These are phyloP conservation scores for Hirtodrosophila duncani DNA, from an alignment of 2,888 invertebrate genomes.

Conservation along the genomic window DNA sequence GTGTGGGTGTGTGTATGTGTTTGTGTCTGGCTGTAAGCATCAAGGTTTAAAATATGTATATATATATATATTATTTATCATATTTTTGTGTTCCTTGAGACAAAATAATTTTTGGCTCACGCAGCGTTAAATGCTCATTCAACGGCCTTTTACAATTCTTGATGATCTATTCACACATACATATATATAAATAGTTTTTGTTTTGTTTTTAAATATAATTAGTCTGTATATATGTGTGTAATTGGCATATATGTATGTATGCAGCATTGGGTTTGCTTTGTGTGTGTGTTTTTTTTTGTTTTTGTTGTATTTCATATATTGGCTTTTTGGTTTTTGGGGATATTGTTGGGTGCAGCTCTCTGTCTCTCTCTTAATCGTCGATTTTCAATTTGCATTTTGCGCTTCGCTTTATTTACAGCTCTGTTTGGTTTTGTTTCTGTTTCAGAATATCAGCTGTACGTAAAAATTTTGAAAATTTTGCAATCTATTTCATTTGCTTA, in stretches of 20 bases:
- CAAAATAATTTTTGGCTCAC: constrained; percentile 30
- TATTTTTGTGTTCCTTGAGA: constrained; percentile 31
- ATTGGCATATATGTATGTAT: constrained; percentile 22
- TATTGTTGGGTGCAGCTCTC: constrained; percentile 48
- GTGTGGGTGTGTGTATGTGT: constrained; percentile 15
- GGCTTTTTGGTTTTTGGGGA: constrained; percentile 5
- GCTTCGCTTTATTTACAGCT: constrained; percentile 71
- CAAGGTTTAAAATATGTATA: constrained; percentile 46
- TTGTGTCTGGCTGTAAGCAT: constrained; percentile 37
- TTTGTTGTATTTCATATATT: constrained; percentile 19
- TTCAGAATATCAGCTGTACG: constrained; percentile 62
- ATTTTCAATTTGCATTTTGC: constrained; percentile 46
- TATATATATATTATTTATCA: constrained; percentile 8
- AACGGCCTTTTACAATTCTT: constrained; percentile 24
- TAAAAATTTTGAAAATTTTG: constrained; percentile 42
- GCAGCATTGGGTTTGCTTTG: constrained; percentile 34
- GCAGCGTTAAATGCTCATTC: constrained; percentile 12
- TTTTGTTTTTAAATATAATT: constrained; percentile 15
- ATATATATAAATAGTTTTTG: constrained; percentile 31
- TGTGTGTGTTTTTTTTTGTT: constrained; percentile 15
- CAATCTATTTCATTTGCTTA: constrained; percentile 23
- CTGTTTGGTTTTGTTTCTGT: constrained; percentile 53
- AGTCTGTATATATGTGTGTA: constrained; percentile 15
- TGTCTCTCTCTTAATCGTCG: constrained; percentile 50
- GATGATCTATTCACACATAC: constrained; percentile 28